These are phyloP conservation scores for Lytechinus variegatus DNA, from an alignment of 35 echinoderm and acorn worm species.

Conservation along the genomic window DNA sequence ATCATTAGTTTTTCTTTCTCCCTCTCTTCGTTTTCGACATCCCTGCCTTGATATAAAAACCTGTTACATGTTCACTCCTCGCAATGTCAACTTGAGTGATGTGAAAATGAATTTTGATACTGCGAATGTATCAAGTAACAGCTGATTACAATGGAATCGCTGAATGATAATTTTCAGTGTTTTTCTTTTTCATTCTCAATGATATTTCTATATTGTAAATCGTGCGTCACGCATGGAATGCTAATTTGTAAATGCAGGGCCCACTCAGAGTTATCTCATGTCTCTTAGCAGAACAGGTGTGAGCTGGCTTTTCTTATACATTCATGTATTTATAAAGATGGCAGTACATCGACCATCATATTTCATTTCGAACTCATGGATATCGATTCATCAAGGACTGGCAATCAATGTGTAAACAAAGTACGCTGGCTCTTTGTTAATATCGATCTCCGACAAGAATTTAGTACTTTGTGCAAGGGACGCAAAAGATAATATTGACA, in stretches of 20 bases:
- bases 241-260: neutral
- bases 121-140: neutral
- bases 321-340: neutral
- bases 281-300: neutral
- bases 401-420: neutral
- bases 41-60: neutral
- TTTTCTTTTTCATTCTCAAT: neutral
- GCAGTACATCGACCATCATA: neutral
- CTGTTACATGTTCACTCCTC: too few species aligned
- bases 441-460: neutral
- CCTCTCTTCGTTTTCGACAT: neutral
- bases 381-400: neutral
- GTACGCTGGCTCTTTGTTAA: neutral
- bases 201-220: neutral
- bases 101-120: neutral
- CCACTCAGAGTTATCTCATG: neutral
- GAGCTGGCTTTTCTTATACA: neutral
- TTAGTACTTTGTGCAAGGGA: neutral
- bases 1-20: neutral
- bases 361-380: neutral
- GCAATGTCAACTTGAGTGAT: too few species aligned
- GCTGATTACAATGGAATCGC: neutral
- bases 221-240: neutral
- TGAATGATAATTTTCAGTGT: neutral
- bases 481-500: slow-evolving; percentile 12